These are phyloP conservation scores for Tarsius wallacei DNA, from an alignment of 2,797 vertebrate genomes.

Conservation along the genomic window DNA sequence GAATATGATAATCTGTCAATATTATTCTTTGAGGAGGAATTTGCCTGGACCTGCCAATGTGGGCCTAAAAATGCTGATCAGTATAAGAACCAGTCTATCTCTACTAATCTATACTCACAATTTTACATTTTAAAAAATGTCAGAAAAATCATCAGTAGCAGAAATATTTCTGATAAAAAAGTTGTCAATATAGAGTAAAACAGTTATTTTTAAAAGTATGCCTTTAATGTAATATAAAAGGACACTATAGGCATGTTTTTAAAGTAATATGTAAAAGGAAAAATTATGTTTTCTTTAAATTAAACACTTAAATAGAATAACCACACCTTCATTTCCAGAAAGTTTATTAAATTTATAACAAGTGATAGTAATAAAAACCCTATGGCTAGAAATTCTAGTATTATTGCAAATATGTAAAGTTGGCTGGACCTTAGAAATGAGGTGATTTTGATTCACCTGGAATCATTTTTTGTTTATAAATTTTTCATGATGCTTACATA, in stretches of 20 bases:
- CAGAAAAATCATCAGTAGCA: not conserved
- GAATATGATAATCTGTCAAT: not conserved
- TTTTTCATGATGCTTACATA: not conserved
- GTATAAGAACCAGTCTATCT: not conserved
- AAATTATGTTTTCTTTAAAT: slow-evolving; percentile 36
- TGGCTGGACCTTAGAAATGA: not conserved
- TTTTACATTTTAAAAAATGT: not conserved
- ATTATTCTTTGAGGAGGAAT: not conserved
- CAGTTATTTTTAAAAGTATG: not conserved
- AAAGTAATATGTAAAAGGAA: slow-evolving; percentile 9
- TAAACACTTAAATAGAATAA: not conserved
- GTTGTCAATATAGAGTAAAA: not conserved
- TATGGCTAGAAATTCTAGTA: not conserved
- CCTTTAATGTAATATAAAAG: not conserved
- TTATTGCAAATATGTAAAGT: slow-evolving; percentile 3
- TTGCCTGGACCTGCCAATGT: not conserved
- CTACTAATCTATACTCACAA: not conserved
- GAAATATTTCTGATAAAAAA: not conserved
- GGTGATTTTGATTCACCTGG: not conserved
- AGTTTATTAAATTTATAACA: slow-evolving; percentile 20
- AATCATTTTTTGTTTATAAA: slow-evolving; percentile 1
- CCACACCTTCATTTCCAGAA: not conserved
- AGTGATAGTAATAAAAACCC: not conserved
- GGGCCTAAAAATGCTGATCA: not conserved
- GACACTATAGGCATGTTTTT: not conserved